Percentiles rank a stretch among this genome's conserved stretches.
Evolutionary conservation across 2,888 invertebrate species (phyloP).

Genomic region (Atrina japonica): DNA sequence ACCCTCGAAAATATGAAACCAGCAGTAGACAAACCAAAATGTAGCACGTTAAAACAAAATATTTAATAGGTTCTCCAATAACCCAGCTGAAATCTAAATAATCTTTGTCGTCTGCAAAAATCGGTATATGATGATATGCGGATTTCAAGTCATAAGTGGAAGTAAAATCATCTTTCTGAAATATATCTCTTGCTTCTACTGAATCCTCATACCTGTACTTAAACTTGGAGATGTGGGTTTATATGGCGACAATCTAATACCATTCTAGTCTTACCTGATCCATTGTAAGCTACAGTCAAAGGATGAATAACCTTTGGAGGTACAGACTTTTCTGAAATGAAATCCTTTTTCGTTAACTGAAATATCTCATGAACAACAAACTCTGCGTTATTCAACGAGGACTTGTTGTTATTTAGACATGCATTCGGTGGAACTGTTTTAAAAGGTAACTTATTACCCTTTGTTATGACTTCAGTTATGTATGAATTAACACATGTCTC

Average conservation of each 20-base stretch:
- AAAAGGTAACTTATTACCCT: conserved; percentile 42
- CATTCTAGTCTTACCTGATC: conserved; percentile 13
- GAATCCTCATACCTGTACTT: conserved; percentile 33
- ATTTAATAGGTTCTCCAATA: conserved; percentile 1
- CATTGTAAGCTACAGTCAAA: conserved; percentile 43
- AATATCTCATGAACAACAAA: conserved; percentile 42
- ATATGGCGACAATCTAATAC: conserved; percentile 35
- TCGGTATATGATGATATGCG: conserved; percentile 44
- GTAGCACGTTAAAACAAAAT: conserved; percentile 33
- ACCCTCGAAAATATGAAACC: conserved; percentile 32
- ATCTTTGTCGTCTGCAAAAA: conserved; percentile 20
- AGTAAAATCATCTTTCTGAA: conserved; percentile 31
- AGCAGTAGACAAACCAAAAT: conserved; percentile 35
- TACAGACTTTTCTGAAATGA: conserved; percentile 26
- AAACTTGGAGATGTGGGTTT: conserved; percentile 28
- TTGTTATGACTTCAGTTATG: conserved; percentile 30
- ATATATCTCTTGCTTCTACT: conserved; percentile 24
- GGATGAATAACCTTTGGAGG: conserved; percentile 39
- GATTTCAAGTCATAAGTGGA: conserved; percentile 37
- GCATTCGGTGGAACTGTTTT: conserved; percentile 21
- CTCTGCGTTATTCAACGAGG: conserved; percentile 32
- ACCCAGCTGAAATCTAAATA: conserved; percentile 35
- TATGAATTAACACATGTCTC: conserved; percentile 22
- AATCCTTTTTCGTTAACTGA: conserved; percentile 32
- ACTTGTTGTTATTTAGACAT: conserved; percentile 40